Evolutionary conservation across 2,888 invertebrate genomes (phyloP).

Genomic region (Amiota mariae): DNA sequence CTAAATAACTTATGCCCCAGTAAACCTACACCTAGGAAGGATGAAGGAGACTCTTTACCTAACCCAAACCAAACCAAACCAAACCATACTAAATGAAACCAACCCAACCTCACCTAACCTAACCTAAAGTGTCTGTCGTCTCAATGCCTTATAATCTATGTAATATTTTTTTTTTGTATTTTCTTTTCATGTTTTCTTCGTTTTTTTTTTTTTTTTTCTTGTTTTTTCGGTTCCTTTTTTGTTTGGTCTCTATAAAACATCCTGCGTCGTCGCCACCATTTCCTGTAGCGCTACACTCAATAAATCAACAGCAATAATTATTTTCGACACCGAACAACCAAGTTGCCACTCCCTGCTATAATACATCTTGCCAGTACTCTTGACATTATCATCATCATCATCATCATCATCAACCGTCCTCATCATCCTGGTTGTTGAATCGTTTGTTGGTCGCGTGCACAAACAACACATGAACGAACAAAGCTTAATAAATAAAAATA

Average conservation of each 20-base stretch:
- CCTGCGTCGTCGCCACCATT: slow-evolving; percentile 41
- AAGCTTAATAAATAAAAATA: slow-evolving; percentile 13
- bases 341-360: slow-evolving; percentile 36
- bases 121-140: too few relatives aligned
- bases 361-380: not conserved
- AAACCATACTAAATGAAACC: too few relatives aligned
- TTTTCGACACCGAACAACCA: slow-evolving; percentile 53
- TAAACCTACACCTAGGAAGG: too few relatives aligned
- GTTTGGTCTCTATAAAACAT: not conserved
- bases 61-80: too few relatives aligned
- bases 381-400: too few relatives aligned
- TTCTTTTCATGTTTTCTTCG: not conserved
- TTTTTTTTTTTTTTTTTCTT: not conserved
- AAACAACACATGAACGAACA: not conserved
- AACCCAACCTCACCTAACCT: too few relatives aligned
- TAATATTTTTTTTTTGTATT: not conserved
- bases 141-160: not conserved
- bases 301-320: slow-evolving; percentile 64
- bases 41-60: too few relatives aligned
- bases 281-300: slow-evolving; percentile 50
- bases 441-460: slow-evolving; percentile 1
- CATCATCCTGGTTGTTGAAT: too few relatives aligned
- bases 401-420: too few relatives aligned
- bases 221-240: not conserved
- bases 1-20: too few relatives aligned